Conservation (phyloP, 2,113 vertebrate species). For the Anoplopoma fimbria region DNA sequence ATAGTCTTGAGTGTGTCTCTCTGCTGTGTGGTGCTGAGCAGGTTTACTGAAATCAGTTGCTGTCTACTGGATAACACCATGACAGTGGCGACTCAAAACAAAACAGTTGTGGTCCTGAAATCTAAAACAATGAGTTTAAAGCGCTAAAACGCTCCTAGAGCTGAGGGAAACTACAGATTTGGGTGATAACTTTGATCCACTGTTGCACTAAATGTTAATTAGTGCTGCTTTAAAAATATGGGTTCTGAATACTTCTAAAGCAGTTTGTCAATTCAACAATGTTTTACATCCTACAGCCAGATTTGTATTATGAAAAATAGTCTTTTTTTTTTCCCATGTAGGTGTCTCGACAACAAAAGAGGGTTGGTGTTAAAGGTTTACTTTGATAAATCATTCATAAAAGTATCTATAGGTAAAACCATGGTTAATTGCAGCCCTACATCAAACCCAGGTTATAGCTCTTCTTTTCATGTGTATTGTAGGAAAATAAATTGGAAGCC, state of each 20-base stretch:
- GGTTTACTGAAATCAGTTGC: background rate
- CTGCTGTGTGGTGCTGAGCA: background rate
- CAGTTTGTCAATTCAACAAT: background rate
- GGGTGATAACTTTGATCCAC: background rate
- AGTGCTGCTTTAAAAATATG: background rate
- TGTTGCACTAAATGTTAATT: background rate
- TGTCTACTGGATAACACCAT: background rate
- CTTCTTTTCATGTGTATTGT: background rate
- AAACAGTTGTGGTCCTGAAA: background rate
- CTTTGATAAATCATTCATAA: background rate
- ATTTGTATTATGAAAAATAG: background rate
- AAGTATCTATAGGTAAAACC: background rate
- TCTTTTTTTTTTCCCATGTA: background rate
- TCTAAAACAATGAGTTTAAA: background rate
- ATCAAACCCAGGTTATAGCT: background rate
- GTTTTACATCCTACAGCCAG: background rate
- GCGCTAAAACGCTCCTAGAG: background rate
- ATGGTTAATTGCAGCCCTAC: background rate
- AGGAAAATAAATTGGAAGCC: slow-evolving; percentile 14
- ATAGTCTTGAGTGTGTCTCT: background rate
- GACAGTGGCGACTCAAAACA: background rate
- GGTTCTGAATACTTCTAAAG: background rate
- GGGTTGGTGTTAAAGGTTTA: background rate
- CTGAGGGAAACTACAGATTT: background rate
- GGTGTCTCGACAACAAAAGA: background rate